Evolutionary conservation across 1,140 invertebrate species (phyloP), one percentile per base, ranked within the genome.

Genomic region (Centruroides vittatus): DNA sequence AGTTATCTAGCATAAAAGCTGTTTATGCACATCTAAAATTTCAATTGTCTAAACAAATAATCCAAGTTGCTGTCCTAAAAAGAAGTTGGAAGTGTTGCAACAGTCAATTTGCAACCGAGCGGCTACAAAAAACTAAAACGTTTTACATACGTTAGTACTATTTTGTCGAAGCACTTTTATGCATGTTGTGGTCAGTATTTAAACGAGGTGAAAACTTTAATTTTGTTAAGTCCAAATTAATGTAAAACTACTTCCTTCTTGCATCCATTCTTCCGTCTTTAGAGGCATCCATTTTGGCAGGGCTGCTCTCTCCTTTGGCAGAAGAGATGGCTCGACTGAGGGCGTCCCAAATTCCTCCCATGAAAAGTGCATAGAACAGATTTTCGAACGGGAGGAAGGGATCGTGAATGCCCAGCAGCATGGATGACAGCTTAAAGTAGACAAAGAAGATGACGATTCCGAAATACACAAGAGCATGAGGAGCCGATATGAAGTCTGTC

Each of bases 381-480:
- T 99, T 99, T 77, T 99, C 96, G 72, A 99, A 94, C 53, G 96
- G 96, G 65, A 94, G 81, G 75, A 99, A 98, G 50, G 95, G 95
- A 81, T 99, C 95, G 70, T 95, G 90, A 69, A 99, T 97, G 60
- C 93, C 91, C 62, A 99, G 78, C 35, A 99, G 75, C 66, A 98
- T 86, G 9, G 93, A 95, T 9, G 93, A 97, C 35, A 99, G 73
- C 82, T 98, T 97, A 76, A 98, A 98, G 77, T 98, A 98, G 13
- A 98, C 89, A 72, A 98, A 95, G 82, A 98, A 98, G 67, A 95
- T 92, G 13, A 98, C 93, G 67, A 98, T 92, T 66, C 92, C 92
- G 71, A 98, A 94, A 78, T 98, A 98, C 54, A 98, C 90, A 4
- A 98, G 77, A 51, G 93, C 88, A 75, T 98, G 94, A 34, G 94